Evolutionary conservation across 2,797 vertebrate species (phyloP).

Genomic region (Alcedo quadribrachys): DNA sequence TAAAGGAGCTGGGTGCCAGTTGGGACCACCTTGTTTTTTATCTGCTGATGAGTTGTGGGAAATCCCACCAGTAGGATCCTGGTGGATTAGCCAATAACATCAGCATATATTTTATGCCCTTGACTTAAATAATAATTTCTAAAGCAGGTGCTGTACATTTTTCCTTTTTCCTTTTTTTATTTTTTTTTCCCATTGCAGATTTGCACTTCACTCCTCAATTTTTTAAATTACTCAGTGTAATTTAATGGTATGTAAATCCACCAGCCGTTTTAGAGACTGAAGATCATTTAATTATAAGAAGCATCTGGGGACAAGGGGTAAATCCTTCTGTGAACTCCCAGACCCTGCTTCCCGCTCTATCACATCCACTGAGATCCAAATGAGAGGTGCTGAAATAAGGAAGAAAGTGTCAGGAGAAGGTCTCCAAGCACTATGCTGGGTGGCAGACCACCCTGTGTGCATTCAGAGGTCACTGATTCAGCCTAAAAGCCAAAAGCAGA

Average conservation of each 20-base stretch:
- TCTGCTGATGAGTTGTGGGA: not conserved
- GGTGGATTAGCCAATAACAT: not conserved
- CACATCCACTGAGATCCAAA: not conserved
- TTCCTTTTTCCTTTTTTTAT: not conserved
- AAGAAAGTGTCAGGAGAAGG: slow-evolving; percentile 14
- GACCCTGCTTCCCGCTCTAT: not conserved
- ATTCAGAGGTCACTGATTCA: not conserved
- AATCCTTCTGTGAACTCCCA: not conserved
- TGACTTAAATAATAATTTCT: slow-evolving; percentile 4
- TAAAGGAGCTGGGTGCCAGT: not conserved
- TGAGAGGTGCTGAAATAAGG: not conserved
- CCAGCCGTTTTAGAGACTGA: not conserved
- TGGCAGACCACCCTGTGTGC: slow-evolving; percentile 4
- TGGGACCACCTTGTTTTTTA: slow-evolving; percentile 22
- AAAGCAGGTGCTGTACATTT: not conserved
- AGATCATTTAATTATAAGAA: slow-evolving; percentile 26
- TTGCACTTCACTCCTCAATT: not conserved
- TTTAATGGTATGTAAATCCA: not conserved
- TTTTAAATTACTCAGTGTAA: not conserved
- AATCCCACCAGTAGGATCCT: not conserved
- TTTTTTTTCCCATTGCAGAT: not conserved
- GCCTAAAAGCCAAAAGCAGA: not conserved
- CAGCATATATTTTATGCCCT: not conserved
- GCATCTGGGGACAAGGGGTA: not conserved
- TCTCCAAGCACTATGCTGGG: not conserved